Evolutionary conservation across 2,888 invertebrate genomes (phyloP).

Genomic region (Urechis unicinctus): DNA sequence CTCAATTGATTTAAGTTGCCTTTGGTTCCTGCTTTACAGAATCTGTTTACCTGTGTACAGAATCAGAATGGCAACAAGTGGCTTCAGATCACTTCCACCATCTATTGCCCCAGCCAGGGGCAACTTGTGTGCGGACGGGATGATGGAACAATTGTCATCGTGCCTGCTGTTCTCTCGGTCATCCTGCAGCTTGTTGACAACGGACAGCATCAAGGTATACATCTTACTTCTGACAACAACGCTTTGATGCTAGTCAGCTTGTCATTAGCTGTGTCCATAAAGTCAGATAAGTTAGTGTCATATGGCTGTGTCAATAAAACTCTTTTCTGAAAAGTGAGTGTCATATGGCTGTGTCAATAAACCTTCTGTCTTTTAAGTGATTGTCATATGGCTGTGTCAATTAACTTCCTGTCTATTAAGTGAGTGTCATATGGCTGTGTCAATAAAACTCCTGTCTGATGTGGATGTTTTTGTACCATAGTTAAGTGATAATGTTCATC

Average conservation of each 20-base stretch:
- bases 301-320: no score
- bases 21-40: constrained; percentile 2
- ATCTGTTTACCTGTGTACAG: constrained; percentile 2
- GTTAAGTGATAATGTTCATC: neutral
- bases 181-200: constrained; percentile 73
- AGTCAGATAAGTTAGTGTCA: no score
- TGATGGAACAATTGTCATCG: constrained; percentile 92
- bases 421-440: no score
- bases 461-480: neutral
- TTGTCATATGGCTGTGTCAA: no score
- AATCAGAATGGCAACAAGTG: constrained; percentile 5
- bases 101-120: constrained; percentile 88
- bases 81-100: constrained; percentile 72
- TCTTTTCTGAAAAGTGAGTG: no score
- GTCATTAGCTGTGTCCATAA: no score
- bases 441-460: neutral
- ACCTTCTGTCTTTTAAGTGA: no score
- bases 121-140: constrained; percentile 88
- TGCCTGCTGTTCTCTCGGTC: constrained; percentile 91
- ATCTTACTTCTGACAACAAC: no score
- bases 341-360: no score
- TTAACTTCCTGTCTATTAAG: no score
- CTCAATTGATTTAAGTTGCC: neutral
- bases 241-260: no score
- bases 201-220: constrained; percentile 20